These are phyloP conservation scores for Pyrocephalus nanus DNA, from an alignment of 2,797 vertebrate species.

Conservation along the genomic window DNA sequence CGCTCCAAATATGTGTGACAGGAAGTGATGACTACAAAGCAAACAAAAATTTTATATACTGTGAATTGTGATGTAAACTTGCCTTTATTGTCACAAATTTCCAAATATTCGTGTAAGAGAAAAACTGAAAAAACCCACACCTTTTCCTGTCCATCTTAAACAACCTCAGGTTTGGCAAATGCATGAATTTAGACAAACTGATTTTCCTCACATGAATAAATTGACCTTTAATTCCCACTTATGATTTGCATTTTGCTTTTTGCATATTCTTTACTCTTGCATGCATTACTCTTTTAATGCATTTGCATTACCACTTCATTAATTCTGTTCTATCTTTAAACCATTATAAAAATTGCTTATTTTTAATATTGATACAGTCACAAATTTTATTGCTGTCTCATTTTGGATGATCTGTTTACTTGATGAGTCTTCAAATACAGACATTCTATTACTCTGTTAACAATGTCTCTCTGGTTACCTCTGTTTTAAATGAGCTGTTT, in stretches of 20 bases:
- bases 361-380: background rate
- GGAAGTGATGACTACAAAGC: background rate
- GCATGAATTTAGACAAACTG: background rate
- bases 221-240: background rate
- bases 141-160: background rate
- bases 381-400: background rate
- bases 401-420: background rate
- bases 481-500: background rate
- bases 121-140: background rate
- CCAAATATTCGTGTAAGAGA: background rate
- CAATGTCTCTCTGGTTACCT: background rate
- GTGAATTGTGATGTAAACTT: conserved; percentile 24
- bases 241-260: background rate
- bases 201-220: background rate
- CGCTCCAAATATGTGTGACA: conserved; percentile 7
- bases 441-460: background rate
- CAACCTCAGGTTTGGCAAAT: background rate
- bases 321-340: background rate
- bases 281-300: background rate
- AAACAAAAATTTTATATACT: background rate
- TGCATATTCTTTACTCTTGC: background rate
- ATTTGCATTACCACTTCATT: background rate
- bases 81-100: background rate
- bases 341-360: background rate
- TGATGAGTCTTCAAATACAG: background rate